Evolutionary conservation across 2,888 invertebrate species (phyloP).

Genomic region (Mayetiola destructor): DNA sequence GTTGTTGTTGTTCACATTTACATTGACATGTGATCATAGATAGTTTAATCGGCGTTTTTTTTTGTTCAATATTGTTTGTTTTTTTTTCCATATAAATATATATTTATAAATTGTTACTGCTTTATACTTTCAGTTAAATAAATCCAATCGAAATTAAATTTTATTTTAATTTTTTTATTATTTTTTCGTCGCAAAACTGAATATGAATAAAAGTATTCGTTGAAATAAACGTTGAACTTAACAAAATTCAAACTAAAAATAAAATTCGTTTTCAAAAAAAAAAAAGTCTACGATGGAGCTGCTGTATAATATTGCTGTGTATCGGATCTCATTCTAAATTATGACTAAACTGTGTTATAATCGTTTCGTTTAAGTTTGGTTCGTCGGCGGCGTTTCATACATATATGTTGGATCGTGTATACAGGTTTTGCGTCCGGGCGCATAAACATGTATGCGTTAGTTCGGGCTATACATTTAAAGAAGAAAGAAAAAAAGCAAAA

Average conservation of each 20-base stretch:
- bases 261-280: background rate
- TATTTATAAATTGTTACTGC: background rate
- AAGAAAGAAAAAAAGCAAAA: no score
- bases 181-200: background rate
- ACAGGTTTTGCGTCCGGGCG: background rate
- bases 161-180: no score
- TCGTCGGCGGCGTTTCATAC: conserved; percentile 7
- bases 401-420: background rate
- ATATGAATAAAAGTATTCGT: background rate
- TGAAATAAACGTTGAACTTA: background rate
- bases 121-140: background rate
- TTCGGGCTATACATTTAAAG: no score
- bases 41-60: no score
- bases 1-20: no score
- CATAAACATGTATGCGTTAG: background rate
- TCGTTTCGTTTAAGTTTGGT: conserved; percentile 13
- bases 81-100: background rate
- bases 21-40: no score
- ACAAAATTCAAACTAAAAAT: background rate
- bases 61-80: background rate
- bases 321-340: conserved; percentile 17
- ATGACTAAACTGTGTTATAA: conserved; percentile 16
- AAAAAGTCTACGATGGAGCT: background rate
- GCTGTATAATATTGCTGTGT: conserved; percentile 7
- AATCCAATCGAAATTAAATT: no score